Percentiles rank a stretch among this genome's conserved stretches.
phyloP scores from a whole-genome alignment of 1,140 invertebrate genomes.

The Megalonaias nervosa region DNA sequence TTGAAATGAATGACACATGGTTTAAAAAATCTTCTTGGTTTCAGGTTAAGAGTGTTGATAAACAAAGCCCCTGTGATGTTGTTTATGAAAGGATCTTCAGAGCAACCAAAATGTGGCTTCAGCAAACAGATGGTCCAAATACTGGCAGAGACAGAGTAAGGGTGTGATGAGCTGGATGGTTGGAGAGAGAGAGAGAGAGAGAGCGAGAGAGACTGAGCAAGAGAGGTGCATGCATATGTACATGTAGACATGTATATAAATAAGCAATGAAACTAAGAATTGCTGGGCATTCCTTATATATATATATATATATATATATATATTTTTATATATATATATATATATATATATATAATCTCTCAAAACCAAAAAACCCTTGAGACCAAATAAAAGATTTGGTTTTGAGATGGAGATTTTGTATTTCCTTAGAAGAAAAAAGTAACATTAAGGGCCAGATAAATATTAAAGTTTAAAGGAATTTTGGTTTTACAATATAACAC shows the following conservation, averaged over 20 bases:
- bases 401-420: no score
- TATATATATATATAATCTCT: no score
- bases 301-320: no score
- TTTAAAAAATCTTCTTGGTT: background rate
- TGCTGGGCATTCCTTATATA: background rate
- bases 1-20: no score
- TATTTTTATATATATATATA: no score
- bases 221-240: background rate
- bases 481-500: no score
- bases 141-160: slow-evolving; percentile 60
- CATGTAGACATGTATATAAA: background rate
- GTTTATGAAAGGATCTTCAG: slow-evolving; percentile 96
- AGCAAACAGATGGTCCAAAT: slow-evolving; percentile 63
- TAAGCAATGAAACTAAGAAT: background rate
- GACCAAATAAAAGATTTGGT: no score
- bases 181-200: background rate
- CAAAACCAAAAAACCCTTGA: no score
- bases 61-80: slow-evolving; percentile 82
- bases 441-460: no score
- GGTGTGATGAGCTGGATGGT: slow-evolving; percentile 1
- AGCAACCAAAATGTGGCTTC: slow-evolving; percentile 87
- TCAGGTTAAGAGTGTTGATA: slow-evolving; percentile 62
- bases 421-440: no score
- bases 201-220: background rate
- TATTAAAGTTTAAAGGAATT: no score